These are phyloP conservation scores for Columbina picui DNA, from an alignment of 2,113 vertebrate genomes.

Conservation along the genomic window DNA sequence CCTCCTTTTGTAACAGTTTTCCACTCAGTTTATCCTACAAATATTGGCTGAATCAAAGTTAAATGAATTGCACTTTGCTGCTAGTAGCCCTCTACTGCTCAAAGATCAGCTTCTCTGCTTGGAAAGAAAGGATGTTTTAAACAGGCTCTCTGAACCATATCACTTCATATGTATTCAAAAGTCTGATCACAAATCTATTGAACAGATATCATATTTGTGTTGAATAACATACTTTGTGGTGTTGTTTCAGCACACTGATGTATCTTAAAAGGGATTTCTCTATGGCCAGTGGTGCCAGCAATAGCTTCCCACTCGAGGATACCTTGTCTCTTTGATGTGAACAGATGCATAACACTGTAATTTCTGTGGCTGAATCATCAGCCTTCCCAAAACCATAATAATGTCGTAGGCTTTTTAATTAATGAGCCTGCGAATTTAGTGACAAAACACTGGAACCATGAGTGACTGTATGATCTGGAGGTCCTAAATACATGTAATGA, in stretches of 20 bases:
- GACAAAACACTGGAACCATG: neutral
- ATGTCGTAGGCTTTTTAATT: neutral
- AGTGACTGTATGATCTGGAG: neutral
- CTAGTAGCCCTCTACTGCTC: neutral
- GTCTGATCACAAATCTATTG: neutral
- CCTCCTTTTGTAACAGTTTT: neutral
- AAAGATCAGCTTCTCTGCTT: neutral
- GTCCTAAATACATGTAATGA: neutral
- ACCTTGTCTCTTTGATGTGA: neutral
- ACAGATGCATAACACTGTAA: neutral
- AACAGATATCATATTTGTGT: neutral
- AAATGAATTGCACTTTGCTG: neutral
- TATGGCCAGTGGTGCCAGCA: neutral
- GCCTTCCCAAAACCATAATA: neutral
- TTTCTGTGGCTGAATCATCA: slow-evolving; percentile 7
- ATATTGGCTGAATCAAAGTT: slow-evolving; percentile 15
- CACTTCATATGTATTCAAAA: neutral
- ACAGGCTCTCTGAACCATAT: neutral
- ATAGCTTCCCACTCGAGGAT: neutral
- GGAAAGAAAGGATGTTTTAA: neutral
- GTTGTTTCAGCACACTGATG: neutral
- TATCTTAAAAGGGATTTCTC: neutral
- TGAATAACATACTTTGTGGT: neutral
- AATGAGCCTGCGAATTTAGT: neutral
- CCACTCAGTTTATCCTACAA: slow-evolving; percentile 23